Evolutionary conservation across 2,113 vertebrate genomes (phyloP).

Genomic region (Seriola quinqueradiata): DNA sequence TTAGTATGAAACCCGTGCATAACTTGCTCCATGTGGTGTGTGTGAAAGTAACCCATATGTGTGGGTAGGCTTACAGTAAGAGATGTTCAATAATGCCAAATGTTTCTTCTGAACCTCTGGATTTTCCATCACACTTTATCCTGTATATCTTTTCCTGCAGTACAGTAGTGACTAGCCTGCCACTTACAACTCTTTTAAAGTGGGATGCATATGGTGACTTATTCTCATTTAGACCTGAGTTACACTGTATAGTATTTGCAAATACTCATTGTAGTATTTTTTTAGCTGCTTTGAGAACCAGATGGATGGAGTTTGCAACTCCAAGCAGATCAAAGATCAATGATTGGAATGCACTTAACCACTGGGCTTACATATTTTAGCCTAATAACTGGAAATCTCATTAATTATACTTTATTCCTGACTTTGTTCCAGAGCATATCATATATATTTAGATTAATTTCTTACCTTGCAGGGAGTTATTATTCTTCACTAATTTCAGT

Average conservation of each 20-base stretch:
- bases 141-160: conserved; percentile 7
- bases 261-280: background rate
- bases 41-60: conserved; percentile 48
- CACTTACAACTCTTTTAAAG: conserved; percentile 31
- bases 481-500: background rate
- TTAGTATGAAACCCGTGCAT: conserved; percentile 72
- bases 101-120: conserved; percentile 43
- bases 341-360: background rate
- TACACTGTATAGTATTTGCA: background rate
- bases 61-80: conserved; percentile 48
- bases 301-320: background rate
- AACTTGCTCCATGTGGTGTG: conserved; percentile 73
- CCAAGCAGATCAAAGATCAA: background rate
- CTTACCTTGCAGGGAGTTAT: background rate
- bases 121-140: conserved; percentile 52
- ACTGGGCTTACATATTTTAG: background rate
- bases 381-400: background rate
- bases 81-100: conserved; percentile 52
- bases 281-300: background rate
- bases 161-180: background rate
- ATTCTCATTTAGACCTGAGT: background rate
- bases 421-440: background rate
- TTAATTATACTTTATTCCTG: background rate
- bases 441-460: background rate
- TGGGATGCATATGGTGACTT: background rate